Conservation (phyloP, 2,797 vertebrate species). For the Aphelocoma californica region DNA sequence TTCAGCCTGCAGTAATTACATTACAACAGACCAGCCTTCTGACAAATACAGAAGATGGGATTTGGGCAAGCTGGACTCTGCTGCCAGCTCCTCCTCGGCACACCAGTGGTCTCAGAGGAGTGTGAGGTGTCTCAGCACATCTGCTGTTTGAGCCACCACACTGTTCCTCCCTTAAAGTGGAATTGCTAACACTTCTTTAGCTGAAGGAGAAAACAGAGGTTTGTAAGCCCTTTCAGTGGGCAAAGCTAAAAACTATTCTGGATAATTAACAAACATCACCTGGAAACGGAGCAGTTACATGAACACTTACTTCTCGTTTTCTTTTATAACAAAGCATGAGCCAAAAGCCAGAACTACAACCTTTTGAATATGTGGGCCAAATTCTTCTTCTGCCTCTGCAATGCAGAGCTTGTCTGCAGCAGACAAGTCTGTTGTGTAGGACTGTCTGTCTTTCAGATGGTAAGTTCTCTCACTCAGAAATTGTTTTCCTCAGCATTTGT, state of each 20-base stretch:
- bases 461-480: neutral
- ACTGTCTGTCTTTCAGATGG: neutral
- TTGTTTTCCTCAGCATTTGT: neutral
- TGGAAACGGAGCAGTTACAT: neutral
- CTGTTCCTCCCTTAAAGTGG: neutral
- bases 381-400: slow-evolving; percentile 40
- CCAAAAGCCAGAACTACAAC: neutral
- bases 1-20: rapidly evolving
- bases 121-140: neutral
- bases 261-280: neutral
- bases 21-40: neutral
- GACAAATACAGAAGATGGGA: neutral
- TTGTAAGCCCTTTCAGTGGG: neutral
- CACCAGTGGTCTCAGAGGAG: neutral
- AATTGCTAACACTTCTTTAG: neutral
- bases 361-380: neutral
- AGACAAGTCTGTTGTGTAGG: neutral
- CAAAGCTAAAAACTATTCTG: neutral
- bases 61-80: neutral
- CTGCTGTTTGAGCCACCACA: neutral
- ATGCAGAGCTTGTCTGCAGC: slow-evolving; percentile 31
- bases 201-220: neutral
- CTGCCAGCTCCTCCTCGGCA: neutral
- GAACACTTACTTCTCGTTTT: neutral
- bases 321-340: neutral